A percentile compares a stretch with the other conserved stretches of the same genome.
Conservation (phyloP, 2,113 vertebrate genomes). For the Haliaeetus leucogaster region DNA sequence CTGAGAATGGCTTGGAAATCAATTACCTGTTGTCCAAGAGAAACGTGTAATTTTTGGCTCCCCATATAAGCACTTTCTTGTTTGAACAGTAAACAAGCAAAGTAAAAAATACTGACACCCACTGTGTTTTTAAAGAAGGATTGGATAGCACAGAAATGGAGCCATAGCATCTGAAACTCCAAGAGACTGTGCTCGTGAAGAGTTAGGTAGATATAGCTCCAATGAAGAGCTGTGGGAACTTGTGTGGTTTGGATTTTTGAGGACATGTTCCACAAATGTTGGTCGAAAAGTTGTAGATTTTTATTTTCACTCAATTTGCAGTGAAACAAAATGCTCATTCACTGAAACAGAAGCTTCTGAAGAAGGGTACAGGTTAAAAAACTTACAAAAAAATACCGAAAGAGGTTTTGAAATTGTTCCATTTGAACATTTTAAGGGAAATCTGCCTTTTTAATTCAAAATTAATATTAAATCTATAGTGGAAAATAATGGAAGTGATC, state of each 20-base stretch:
- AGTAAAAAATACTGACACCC: neutral
- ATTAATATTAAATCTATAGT: neutral
- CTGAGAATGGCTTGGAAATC: neutral
- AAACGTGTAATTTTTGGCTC: neutral
- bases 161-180: neutral
- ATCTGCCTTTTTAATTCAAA: neutral
- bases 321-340: neutral
- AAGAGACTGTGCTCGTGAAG: neutral
- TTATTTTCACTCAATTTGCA: neutral
- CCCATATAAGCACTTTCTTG: neutral
- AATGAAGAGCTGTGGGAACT: neutral
- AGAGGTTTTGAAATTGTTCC: neutral
- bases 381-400: neutral
- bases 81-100: neutral
- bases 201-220: neutral
- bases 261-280: neutral
- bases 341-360: neutral
- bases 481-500: neutral
- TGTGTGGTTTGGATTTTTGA: neutral
- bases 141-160: neutral
- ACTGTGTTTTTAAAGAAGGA: neutral
- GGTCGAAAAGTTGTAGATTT: neutral
- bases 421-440: neutral
- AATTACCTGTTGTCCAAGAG: neutral
- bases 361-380: neutral